Evolutionary conservation across 2,113 vertebrate species (phyloP), one percentile per base, ranked within the genome.

Genomic region (Burhinus bistriatus): DNA sequence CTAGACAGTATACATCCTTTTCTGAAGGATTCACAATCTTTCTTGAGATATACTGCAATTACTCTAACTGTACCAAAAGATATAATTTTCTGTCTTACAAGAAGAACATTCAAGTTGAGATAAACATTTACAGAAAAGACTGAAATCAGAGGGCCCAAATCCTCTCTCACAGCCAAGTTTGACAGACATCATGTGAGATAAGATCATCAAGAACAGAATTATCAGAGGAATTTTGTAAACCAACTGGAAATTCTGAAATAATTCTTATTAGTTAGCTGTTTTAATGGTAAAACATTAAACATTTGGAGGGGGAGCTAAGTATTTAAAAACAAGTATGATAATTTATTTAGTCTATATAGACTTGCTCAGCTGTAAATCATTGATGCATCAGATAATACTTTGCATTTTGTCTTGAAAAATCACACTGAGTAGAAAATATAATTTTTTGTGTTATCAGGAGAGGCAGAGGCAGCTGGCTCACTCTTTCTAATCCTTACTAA

Each of bases 341-440:
- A 85, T 85, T 85, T 76, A 79, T 95, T 88, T 90, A 95, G 54
- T 86, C 71, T 77, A 23, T 32, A 83, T 44, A 75, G 86, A 94
- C 81, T 93, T 94, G 34, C 76, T 94, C 83, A 90, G 68, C 59
- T 95, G 77, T 73, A 90, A 89, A 88, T 80, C 82, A 88, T 29
- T 45, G 83, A 70, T 62, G 68, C 80, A 70, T 70, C 64, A 68
- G 83, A 90, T 83, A 77, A 61, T 59, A 85, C 32, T 92, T 88
- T 72, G 49, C 49, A 51, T 51, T 51, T 51, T 51, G 49, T 51
- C 83, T 85, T 57, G 66, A 76, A 84, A 89, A 94, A 80, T 57
- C 44, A 55, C 58, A 75, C 49, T 22, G 23, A 83, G 76, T 73
- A 90, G 71, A 93, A 94, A 95, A 93, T 62, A 89, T 1, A 12